phyloP scores from a whole-genome alignment of 2,113 vertebrate genomes.

The Amphiprion ocellaris region DNA sequence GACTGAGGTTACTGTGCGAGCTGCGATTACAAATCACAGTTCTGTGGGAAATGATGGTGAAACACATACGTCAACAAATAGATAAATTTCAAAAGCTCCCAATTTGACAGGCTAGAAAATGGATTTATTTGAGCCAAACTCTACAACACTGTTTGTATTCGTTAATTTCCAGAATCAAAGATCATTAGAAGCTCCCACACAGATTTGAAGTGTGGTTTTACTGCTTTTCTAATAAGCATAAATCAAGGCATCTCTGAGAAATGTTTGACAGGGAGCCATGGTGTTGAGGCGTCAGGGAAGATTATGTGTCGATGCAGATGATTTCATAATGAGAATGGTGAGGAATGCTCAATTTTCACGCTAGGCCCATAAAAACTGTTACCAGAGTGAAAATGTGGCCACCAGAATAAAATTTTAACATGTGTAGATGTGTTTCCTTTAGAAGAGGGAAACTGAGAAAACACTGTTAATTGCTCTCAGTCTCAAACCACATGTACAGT shows the following conservation, averaged over 20 bases:
- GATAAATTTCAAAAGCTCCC: conserved; percentile 15
- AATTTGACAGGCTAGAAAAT: neutral
- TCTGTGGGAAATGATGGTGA: conserved; percentile 20
- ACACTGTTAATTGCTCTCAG: conserved; percentile 51
- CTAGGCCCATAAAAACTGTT: conserved; percentile 46
- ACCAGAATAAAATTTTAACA: conserved; percentile 40
- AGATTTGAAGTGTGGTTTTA: conserved; percentile 39
- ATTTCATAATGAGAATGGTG: conserved; percentile 49
- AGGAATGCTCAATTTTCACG: conserved; percentile 55
- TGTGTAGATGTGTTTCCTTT: conserved; percentile 42
- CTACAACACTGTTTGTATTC: conserved; percentile 22
- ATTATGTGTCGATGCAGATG: conserved; percentile 35
- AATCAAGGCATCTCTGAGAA: conserved; percentile 29
- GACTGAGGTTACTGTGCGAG: conserved; percentile 3
- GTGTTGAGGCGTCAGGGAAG: conserved; percentile 38
- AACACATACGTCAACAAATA: conserved; percentile 10
- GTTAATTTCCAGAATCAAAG: conserved; percentile 17
- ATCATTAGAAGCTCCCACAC: conserved; percentile 15
- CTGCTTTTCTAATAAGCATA: conserved; percentile 32
- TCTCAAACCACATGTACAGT: conserved; percentile 44
- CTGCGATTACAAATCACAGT: conserved; percentile 31
- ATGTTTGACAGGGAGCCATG: conserved; percentile 21
- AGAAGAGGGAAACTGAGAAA: conserved; percentile 42
- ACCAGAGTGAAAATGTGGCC: conserved; percentile 52
- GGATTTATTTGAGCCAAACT: conserved; percentile 19